phyloP scores from a whole-genome alignment of 2,888 invertebrate genomes.

The Acholoe squamosa region DNA sequence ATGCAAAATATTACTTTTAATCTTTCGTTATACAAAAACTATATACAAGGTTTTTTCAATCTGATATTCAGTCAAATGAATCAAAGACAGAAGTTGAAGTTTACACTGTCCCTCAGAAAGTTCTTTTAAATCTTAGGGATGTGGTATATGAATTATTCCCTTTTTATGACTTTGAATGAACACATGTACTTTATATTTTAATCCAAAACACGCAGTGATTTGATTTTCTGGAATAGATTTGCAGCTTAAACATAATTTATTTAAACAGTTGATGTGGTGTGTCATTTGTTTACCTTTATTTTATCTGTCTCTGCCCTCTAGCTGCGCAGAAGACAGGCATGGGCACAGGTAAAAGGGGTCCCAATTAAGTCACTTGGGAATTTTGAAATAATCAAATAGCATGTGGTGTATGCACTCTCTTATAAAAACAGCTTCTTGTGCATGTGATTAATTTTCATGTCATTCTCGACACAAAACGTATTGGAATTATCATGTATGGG shows the following conservation, averaged over 20 bases:
- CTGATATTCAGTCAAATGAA: too few species aligned
- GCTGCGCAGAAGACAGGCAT: constrained; percentile 54
- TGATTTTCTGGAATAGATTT: background rate
- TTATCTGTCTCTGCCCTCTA: background rate
- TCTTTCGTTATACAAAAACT: too few species aligned
- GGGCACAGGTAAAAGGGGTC: constrained; percentile 38
- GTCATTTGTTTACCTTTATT: constrained; percentile 3
- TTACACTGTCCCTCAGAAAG: too few species aligned
- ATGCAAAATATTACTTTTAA: too few species aligned
- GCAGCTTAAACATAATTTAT: background rate
- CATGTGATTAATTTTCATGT: background rate
- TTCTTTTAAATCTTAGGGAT: too few species aligned
- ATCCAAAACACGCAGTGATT: background rate
- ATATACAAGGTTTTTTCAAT: too few species aligned
- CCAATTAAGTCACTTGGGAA: background rate
- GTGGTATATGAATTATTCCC: too few species aligned
- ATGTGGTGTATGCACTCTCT: background rate
- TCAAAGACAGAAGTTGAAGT: too few species aligned
- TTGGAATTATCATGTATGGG: too few species aligned
- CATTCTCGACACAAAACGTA: too few species aligned
- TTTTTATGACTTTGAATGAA: too few species aligned
- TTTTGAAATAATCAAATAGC: background rate
- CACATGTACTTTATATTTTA: too few species aligned
- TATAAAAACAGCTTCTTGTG: background rate
- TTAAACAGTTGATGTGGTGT: background rate